phyloP scores from a whole-genome alignment of 2,888 invertebrate species.

The Lucinisca nassula region DNA sequence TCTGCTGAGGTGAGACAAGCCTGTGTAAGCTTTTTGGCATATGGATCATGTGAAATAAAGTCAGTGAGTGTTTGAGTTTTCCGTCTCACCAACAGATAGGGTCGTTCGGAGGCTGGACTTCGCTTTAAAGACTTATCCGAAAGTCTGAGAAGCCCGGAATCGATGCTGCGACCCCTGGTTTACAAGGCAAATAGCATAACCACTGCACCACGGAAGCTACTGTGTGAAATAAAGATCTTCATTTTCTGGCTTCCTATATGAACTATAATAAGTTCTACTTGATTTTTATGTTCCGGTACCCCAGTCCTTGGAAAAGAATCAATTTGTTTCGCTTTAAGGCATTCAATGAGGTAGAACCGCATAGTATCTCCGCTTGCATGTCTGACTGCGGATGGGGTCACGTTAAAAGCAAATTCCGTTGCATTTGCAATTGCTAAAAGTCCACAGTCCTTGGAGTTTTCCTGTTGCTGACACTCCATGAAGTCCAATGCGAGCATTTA shows the following conservation, averaged over 20 bases:
- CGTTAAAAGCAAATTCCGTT: neutral
- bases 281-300: neutral
- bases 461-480: neutral
- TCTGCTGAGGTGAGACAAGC: too few species aligned
- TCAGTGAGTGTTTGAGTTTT: too few species aligned
- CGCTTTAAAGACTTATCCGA: too few species aligned
- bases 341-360: neutral
- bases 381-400: neutral
- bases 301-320: neutral
- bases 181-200: too few species aligned
- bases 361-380: neutral
- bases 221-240: neutral
- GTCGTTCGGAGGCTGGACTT: too few species aligned
- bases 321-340: neutral
- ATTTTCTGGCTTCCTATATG: neutral
- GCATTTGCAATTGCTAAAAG: neutral
- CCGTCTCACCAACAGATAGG: too few species aligned
- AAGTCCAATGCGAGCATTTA: neutral
- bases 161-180: too few species aligned
- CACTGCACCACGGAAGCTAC: too few species aligned
- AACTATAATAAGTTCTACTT: neutral
- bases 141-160: too few species aligned
- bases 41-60: too few species aligned
- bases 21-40: too few species aligned
- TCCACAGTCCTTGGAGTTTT: neutral